Percentiles rank a stretch among this genome's conserved stretches.
phyloP scores from a whole-genome alignment of 2,888 invertebrate genomes.

The Lymantria dispar region DNA sequence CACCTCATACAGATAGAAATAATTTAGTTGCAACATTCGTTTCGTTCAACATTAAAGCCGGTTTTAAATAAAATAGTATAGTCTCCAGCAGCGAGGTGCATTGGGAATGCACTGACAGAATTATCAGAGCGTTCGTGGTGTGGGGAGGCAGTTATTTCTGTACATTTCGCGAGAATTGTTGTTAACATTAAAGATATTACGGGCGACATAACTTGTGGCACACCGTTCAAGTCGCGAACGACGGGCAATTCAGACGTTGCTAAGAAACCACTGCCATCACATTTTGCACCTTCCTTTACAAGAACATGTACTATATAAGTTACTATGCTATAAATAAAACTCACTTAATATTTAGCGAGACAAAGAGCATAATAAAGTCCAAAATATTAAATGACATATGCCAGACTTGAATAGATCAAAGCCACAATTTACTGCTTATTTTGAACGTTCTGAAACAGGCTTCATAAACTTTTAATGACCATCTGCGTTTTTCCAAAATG shows the following conservation, averaged over 20 bases:
- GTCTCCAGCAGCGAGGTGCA: slow-evolving; percentile 73
- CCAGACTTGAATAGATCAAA: slow-evolving; percentile 46
- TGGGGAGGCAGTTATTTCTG: slow-evolving; percentile 71
- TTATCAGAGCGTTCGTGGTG: slow-evolving; percentile 57
- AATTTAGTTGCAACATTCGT: slow-evolving; percentile 51
- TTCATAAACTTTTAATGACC: slow-evolving; percentile 42
- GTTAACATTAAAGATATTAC: slow-evolving; percentile 56
- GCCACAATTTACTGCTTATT: slow-evolving; percentile 44
- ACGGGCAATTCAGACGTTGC: slow-evolving; percentile 29
- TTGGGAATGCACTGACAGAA: slow-evolving; percentile 70
- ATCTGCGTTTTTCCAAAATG: slow-evolving; percentile 17
- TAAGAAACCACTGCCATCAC: slow-evolving; percentile 7
- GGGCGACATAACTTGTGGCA: slow-evolving; percentile 51
- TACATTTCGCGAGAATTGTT: slow-evolving; percentile 70
- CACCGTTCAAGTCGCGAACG: slow-evolving; percentile 38
- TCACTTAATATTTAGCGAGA: slow-evolving; percentile 12
- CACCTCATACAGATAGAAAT: slow-evolving; percentile 49
- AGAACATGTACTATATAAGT: not conserved
- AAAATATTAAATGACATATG: slow-evolving; percentile 39
- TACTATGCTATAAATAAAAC: slow-evolving; percentile 1
- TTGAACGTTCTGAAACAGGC: slow-evolving; percentile 43
- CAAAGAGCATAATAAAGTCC: slow-evolving; percentile 10
- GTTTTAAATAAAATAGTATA: slow-evolving; percentile 58
- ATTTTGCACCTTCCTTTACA: slow-evolving; percentile 5
- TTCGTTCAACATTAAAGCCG: slow-evolving; percentile 44